phyloP scores from a whole-genome alignment of 2,888 invertebrate genomes.

The Thereva unica region DNA sequence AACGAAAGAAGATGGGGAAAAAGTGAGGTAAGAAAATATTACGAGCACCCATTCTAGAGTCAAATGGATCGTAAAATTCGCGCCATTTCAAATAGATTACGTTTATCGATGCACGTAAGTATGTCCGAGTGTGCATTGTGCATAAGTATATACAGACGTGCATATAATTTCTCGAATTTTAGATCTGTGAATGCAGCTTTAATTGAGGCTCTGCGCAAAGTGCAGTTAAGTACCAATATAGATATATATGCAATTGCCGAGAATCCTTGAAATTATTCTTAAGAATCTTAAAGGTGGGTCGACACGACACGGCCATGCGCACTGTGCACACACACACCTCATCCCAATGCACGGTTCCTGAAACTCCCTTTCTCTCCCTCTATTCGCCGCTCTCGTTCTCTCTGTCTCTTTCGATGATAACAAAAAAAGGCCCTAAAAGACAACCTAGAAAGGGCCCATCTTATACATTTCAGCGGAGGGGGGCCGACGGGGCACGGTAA shows the following conservation, averaged over 20 bases:
- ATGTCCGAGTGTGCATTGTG: neutral
- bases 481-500: neutral
- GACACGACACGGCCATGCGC: too few relatives aligned
- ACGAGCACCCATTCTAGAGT: constrained; percentile 14
- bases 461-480: neutral
- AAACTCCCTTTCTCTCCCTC: too few relatives aligned
- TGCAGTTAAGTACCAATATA: neutral
- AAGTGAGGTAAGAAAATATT: neutral
- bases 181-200: neutral
- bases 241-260: too few relatives aligned
- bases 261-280: too few relatives aligned
- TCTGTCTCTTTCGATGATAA: neutral
- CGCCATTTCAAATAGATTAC: constrained; percentile 20
- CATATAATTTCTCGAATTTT: neutral
- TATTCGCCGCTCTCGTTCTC: neutral
- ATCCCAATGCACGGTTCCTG: too few relatives aligned
- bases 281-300: too few relatives aligned
- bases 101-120: constrained; percentile 1
- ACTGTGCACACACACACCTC: too few relatives aligned
- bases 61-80: constrained; percentile 33
- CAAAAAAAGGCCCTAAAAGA: neutral
- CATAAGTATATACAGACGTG: neutral
- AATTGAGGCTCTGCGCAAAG: neutral
- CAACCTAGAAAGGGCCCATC: neutral
- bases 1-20: constrained; percentile 8